Percentiles rank a stretch among this genome's conserved stretches.
These are phyloP conservation scores for Anaspis maculata DNA, from an alignment of 2,888 invertebrate species.

Conservation along the genomic window DNA sequence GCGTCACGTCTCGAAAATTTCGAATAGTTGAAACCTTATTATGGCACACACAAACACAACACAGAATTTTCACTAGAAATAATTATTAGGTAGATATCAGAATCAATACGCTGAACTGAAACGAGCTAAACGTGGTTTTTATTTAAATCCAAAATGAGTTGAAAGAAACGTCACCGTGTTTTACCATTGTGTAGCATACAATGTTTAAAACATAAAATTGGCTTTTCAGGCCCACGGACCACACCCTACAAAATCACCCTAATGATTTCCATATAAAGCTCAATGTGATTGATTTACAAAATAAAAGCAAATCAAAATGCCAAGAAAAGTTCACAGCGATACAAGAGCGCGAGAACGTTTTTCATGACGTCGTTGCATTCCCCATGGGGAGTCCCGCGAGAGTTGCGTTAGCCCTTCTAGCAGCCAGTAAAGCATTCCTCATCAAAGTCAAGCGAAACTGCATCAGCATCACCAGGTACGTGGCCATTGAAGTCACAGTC, in stretches of 20 bases:
- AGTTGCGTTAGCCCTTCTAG: constrained; percentile 23
- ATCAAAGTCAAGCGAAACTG: constrained; percentile 61
- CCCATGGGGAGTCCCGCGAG: constrained; percentile 10
- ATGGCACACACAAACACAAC: too few relatives aligned
- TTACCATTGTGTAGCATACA: too few relatives aligned
- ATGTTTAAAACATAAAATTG: constrained; percentile 11
- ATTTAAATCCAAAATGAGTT: too few relatives aligned
- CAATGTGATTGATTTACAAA: constrained; percentile 5
- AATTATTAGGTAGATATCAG: too few relatives aligned
- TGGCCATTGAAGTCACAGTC: constrained; percentile 65
- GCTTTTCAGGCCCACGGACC: constrained; percentile 2
- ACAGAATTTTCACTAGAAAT: too few relatives aligned
- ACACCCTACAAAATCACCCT: constrained; percentile 10
- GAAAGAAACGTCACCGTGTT: too few relatives aligned
- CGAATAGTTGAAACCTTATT: too few relatives aligned
- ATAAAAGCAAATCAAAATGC: constrained; percentile 9
- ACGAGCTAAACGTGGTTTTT: too few relatives aligned
- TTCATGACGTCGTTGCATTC: constrained; percentile 13
- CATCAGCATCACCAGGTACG: constrained; percentile 63
- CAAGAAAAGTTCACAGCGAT: constrained; percentile 9
- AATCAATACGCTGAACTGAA: too few relatives aligned
- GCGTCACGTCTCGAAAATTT: too few relatives aligned
- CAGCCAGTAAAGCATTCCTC: constrained; percentile 45
- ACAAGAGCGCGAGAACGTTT: too few relatives aligned
- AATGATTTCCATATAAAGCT: constrained; percentile 4